A percentile compares a stretch with the other conserved stretches of the same genome.
phyloP scores from a whole-genome alignment of 2,797 vertebrate genomes.

The Acanthornis magna region DNA sequence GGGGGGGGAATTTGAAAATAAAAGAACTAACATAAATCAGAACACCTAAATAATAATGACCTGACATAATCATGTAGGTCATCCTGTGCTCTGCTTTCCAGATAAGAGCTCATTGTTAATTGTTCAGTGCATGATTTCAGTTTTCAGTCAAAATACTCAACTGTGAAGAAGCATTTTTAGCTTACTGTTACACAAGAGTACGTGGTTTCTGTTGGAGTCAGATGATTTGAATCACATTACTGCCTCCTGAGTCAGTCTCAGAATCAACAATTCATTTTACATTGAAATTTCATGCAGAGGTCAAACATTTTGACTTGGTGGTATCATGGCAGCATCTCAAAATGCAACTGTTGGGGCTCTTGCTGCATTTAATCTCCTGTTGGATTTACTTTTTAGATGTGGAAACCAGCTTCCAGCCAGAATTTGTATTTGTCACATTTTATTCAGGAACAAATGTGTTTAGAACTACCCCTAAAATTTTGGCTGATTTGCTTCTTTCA shows the following conservation, averaged over 20 bases:
- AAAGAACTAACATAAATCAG: neutral
- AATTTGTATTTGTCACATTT: neutral
- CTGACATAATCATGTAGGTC: neutral
- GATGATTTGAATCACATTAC: conserved; percentile 9
- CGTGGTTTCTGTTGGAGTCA: conserved; percentile 10
- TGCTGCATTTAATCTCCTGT: neutral
- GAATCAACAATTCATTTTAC: neutral
- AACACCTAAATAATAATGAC: neutral
- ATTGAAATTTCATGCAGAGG: neutral
- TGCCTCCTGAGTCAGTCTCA: conserved; percentile 12
- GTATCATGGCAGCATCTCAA: neutral
- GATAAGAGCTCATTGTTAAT: neutral
- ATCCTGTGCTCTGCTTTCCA: conserved; percentile 12
- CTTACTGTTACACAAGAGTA: conserved; percentile 1
- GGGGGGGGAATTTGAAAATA: neutral
- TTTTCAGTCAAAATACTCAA: conserved; percentile 11
- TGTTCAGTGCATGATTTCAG: neutral
- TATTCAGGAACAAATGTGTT: neutral
- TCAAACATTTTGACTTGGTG: conserved; percentile 1
- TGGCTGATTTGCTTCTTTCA: neutral
- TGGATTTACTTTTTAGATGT: neutral
- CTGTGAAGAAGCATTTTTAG: conserved; percentile 9
- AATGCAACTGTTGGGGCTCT: neutral
- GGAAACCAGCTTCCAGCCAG: neutral
- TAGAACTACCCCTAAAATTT: neutral